A percentile compares a stretch with the other conserved stretches of the same genome.
phyloP scores from a whole-genome alignment of 2,113 vertebrate species.

The Lasiurus borealis region DNA sequence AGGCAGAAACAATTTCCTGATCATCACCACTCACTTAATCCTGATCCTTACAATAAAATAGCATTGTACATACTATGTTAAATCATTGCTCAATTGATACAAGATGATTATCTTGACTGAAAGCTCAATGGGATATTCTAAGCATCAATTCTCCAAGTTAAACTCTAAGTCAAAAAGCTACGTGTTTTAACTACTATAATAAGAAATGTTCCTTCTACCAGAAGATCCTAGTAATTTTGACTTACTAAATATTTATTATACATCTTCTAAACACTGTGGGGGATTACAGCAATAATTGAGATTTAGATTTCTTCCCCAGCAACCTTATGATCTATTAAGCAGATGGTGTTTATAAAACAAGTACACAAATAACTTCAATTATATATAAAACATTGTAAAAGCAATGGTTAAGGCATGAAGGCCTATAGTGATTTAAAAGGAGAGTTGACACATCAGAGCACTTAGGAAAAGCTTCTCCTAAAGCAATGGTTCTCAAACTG shows the following conservation, averaged over 20 bases:
- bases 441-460: background rate
- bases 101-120: background rate
- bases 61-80: background rate
- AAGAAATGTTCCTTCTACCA: background rate
- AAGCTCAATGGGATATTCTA: slow-evolving; percentile 38
- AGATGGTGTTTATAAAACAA: background rate
- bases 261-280: background rate
- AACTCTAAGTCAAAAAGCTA: slow-evolving; percentile 6
- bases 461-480: background rate
- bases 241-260: slow-evolving; percentile 24
- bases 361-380: background rate
- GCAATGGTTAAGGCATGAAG: background rate
- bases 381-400: slow-evolving; percentile 18
- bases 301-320: background rate
- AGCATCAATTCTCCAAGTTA: background rate
- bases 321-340: slow-evolving; percentile 3
- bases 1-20: background rate
- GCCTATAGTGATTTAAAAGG: background rate
- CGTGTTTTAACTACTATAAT: background rate
- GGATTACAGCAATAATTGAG: background rate
- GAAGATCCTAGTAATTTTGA: slow-evolving; percentile 20
- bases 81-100: background rate
- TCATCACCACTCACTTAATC: background rate
- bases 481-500: background rate
- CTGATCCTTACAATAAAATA: background rate